Conservation (phyloP, 2,113 vertebrate genomes). For the Rhinichthys klamathensis region DNA sequence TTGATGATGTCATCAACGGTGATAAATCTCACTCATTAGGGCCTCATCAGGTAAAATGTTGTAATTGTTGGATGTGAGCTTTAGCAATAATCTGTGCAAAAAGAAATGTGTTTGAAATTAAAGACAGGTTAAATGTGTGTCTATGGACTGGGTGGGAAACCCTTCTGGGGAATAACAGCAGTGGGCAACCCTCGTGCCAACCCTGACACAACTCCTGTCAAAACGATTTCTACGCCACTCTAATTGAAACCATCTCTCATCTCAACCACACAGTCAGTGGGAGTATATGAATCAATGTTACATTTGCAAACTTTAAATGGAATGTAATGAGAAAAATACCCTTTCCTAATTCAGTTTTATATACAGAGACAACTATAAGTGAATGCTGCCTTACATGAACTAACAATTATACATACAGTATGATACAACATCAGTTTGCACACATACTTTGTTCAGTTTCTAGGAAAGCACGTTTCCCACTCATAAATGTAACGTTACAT, state of each 20-base stretch:
- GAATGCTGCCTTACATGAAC: background rate
- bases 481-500: background rate
- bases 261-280: slow-evolving; percentile 8
- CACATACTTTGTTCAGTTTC: background rate
- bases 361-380: background rate
- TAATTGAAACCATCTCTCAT: slow-evolving; percentile 7
- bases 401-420: background rate
- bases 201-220: background rate
- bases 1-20: slow-evolving; percentile 53
- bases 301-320: background rate
- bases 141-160: background rate
- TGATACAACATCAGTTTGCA: background rate
- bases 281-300: background rate
- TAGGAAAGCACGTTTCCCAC: background rate
- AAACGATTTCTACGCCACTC: background rate
- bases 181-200: slow-evolving; percentile 12
- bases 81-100: background rate
- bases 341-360: background rate
- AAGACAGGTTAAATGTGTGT: background rate
- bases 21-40: slow-evolving; percentile 31
- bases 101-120: slow-evolving; percentile 24
- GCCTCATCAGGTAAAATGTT: slow-evolving; percentile 36
- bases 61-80: slow-evolving; percentile 12
- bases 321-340: background rate
- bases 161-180: slow-evolving; percentile 1